These are phyloP conservation scores for Drosophila acutilabella DNA, from an alignment of 2,888 invertebrate genomes.

Conservation along the genomic window DNA sequence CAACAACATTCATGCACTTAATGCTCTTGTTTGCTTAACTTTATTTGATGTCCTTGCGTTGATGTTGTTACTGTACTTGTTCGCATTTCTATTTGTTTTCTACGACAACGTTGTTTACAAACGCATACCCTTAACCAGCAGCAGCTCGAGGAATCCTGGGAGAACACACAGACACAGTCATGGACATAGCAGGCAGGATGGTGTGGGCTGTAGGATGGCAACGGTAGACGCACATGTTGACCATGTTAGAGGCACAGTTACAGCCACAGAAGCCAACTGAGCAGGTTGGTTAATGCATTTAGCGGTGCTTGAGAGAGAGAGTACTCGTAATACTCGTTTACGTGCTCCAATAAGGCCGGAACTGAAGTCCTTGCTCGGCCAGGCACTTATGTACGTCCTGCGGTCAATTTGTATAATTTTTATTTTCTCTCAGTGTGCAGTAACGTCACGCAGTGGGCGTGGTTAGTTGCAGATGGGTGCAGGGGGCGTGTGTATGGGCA, in stretches of 20 bases:
- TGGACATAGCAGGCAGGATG: no score
- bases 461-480: neutral
- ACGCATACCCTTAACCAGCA: slow-evolving; percentile 48
- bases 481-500: neutral
- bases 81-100: slow-evolving; percentile 55
- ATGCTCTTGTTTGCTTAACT: slow-evolving; percentile 70
- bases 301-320: slow-evolving; percentile 42
- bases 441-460: neutral
- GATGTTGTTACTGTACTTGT: slow-evolving; percentile 41
- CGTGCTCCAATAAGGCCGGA: slow-evolving; percentile 33
- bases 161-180: neutral
- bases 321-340: slow-evolving; percentile 40
- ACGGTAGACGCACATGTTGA: slow-evolving; percentile 47
- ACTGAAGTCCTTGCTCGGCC: slow-evolving; percentile 25
- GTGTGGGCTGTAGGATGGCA: neutral
- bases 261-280: neutral
- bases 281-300: slow-evolving; percentile 68
- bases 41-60: slow-evolving; percentile 64
- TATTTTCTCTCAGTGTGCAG: slow-evolving; percentile 30
- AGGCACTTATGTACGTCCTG: slow-evolving; percentile 36
- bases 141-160: slow-evolving; percentile 16
- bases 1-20: slow-evolving; percentile 66
- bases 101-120: slow-evolving; percentile 60
- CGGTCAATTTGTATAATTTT: slow-evolving; percentile 64
- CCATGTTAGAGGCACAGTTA: slow-evolving; percentile 38